A percentile compares a stretch with the other conserved stretches of the same genome.
phyloP scores from a whole-genome alignment of 1,140 invertebrate genomes.

The Calycopis cecrops region DNA sequence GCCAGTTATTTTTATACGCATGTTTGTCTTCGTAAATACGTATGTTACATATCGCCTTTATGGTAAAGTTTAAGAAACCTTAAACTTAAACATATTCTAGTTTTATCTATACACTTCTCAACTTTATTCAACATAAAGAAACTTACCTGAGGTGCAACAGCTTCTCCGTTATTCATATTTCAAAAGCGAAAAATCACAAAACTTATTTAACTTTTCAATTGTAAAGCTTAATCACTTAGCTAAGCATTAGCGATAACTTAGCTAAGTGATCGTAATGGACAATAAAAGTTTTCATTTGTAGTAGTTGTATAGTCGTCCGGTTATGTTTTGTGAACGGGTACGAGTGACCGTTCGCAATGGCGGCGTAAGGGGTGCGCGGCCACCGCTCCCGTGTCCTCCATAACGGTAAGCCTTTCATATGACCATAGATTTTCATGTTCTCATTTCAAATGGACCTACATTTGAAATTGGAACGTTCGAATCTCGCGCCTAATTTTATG shows the following conservation, averaged over 20 bases:
- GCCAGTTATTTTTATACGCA: too few species aligned
- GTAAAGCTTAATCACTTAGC: too few species aligned
- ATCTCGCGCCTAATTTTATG: too few species aligned
- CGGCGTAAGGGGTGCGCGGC: constrained; percentile 42
- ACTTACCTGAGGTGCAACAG: constrained; percentile 6
- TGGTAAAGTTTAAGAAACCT: too few species aligned
- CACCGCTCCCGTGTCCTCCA: constrained; percentile 44
- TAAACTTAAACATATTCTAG: too few species aligned
- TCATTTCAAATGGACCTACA: constrained; percentile 3
- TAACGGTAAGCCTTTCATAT: constrained; percentile 12
- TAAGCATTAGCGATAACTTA: neutral
- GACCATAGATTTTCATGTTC: constrained; percentile 7
- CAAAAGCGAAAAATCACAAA: neutral
- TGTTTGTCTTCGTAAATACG: too few species aligned
- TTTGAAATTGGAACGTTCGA: neutral
- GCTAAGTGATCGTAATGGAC: constrained; percentile 15
- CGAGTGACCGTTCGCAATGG: constrained; percentile 57
- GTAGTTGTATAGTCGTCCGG: constrained; percentile 53
- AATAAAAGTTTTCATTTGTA: constrained; percentile 19
- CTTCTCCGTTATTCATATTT: constrained; percentile 6
- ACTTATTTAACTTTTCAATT: too few species aligned
- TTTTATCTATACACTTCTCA: too few species aligned
- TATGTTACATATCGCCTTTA: too few species aligned
- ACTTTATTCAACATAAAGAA: neutral
- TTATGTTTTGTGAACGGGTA: constrained; percentile 66